These are phyloP conservation scores for Rhinolophus ferrumequinum DNA, from an alignment of 2,113 vertebrate genomes.

Conservation along the genomic window DNA sequence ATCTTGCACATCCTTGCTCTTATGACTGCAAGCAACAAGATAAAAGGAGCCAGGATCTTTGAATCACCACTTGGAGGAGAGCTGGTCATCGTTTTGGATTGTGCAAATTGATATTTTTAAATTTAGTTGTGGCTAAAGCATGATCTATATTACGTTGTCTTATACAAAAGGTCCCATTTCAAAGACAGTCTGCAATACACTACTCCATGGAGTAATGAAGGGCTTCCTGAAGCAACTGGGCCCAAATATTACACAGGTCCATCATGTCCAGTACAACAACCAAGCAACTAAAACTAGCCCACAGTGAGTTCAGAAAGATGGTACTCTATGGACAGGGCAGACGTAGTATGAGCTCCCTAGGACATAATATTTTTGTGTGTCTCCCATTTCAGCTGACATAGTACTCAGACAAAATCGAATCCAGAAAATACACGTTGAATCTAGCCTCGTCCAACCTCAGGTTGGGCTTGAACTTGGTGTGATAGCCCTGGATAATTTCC, in stretches of 20 bases:
- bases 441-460: neutral
- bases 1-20: neutral
- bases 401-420: neutral
- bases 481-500: neutral
- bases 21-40: neutral
- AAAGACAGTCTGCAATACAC: neutral
- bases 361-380: neutral
- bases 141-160: neutral
- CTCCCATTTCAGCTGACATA: neutral
- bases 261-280: fast-evolving
- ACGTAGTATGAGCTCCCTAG: neutral
- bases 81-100: neutral
- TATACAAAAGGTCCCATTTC: neutral
- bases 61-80: neutral
- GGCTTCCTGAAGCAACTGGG: neutral
- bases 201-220: neutral
- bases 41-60: neutral
- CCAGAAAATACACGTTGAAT: neutral
- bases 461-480: neutral
- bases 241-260: neutral
- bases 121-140: neutral
- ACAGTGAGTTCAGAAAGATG: neutral
- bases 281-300: neutral
- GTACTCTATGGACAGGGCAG: neutral
- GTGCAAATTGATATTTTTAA: neutral